phyloP scores from a whole-genome alignment of 2,797 vertebrate genomes.

The Polyboroides typus region DNA sequence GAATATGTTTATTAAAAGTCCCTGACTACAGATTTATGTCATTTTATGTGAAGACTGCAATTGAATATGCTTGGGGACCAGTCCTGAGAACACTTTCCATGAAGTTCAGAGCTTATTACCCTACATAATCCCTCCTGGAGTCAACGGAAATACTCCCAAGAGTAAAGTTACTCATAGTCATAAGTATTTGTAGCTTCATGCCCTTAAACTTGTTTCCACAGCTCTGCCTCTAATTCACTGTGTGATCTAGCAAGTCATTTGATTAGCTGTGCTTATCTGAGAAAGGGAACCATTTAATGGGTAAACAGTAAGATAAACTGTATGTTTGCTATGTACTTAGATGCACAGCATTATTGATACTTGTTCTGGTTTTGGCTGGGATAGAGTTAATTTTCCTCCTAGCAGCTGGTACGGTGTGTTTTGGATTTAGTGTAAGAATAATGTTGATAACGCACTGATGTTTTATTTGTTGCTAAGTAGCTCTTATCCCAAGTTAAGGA shows the following conservation, averaged over 20 bases:
- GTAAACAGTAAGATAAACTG: neutral
- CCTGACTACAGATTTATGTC: conserved; percentile 33
- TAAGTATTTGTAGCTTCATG: neutral
- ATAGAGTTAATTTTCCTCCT: too few relatives aligned
- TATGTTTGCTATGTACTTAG: neutral
- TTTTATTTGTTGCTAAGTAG: too few relatives aligned
- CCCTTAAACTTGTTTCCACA: conserved; percentile 22
- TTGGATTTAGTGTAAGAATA: too few relatives aligned
- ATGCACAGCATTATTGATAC: neutral
- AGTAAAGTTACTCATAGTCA: conserved; percentile 20
- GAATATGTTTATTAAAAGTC: conserved; percentile 33
- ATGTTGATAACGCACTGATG: too few relatives aligned
- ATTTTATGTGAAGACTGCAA: conserved; percentile 43
- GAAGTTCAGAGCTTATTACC: conserved; percentile 45
- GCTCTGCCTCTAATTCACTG: neutral
- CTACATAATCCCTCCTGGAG: neutral
- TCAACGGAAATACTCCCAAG: conserved; percentile 16
- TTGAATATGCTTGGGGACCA: neutral
- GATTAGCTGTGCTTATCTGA: neutral
- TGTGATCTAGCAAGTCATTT: neutral
- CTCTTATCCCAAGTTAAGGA: too few relatives aligned
- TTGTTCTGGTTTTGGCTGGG: too few relatives aligned
- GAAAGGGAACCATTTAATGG: neutral
- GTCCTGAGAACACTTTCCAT: neutral
- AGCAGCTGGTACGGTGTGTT: too few relatives aligned